Conservation (phyloP, 2,888 invertebrate species). For the Eugnorisma glareosa region DNA sequence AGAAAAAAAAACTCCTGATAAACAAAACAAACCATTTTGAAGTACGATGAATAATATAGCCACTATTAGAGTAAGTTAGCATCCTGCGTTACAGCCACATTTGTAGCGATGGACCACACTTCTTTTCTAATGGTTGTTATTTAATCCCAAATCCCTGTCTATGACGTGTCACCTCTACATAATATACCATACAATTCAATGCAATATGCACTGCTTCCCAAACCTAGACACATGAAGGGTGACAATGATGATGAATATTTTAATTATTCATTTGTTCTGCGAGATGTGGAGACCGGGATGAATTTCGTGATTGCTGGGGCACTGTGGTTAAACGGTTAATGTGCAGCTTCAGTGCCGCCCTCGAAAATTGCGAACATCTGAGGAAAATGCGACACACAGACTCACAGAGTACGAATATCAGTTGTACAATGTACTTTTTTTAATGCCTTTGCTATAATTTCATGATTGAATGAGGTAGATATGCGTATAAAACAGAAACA, state of each 20-base stretch:
- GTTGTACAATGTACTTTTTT: background rate
- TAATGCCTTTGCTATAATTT: too few species aligned
- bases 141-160: too few species aligned
- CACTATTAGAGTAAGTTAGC: too few species aligned
- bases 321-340: slow-evolving; percentile 68
- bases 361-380: slow-evolving; percentile 48
- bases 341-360: slow-evolving; percentile 57
- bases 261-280: slow-evolving; percentile 51
- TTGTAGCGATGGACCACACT: background rate
- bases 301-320: slow-evolving; percentile 62
- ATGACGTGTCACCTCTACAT: background rate
- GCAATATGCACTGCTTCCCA: background rate
- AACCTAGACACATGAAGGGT: slow-evolving; percentile 18
- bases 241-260: slow-evolving; percentile 53
- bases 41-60: background rate
- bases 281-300: slow-evolving; percentile 52
- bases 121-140: background rate
- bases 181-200: background rate
- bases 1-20: too few species aligned
- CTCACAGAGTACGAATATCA: slow-evolving; percentile 31
- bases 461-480: background rate
- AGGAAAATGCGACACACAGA: slow-evolving; percentile 17
- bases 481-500: too few species aligned
- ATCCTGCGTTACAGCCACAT: too few species aligned
- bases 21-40: background rate